These are phyloP conservation scores for Pandemis corylana DNA, from an alignment of 2,888 invertebrate species.

Conservation along the genomic window DNA sequence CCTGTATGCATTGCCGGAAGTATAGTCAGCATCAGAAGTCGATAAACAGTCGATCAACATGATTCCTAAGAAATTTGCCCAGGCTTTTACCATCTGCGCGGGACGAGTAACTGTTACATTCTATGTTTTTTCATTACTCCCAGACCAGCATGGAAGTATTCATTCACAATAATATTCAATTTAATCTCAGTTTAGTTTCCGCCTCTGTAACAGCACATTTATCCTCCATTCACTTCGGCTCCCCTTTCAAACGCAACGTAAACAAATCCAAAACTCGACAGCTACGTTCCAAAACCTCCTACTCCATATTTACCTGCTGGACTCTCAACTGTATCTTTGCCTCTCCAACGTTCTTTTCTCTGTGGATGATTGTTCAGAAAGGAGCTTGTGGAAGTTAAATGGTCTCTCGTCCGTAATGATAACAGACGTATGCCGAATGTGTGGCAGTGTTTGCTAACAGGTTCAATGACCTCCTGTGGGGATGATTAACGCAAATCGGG, in stretches of 20 bases:
- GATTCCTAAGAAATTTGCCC: too few species aligned
- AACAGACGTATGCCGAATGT: constrained; percentile 6
- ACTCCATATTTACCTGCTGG: neutral
- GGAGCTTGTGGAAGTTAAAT: neutral
- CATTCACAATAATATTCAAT: neutral
- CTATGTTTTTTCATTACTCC: too few species aligned
- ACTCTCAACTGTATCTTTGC: neutral
- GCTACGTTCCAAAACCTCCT: neutral
- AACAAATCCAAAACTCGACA: neutral
- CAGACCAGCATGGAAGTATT: neutral
- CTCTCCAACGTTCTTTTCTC: neutral
- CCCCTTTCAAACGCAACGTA: neutral
- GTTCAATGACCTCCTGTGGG: neutral
- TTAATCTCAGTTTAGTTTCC: neutral
- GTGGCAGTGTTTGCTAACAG: constrained; percentile 5
- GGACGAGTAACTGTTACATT: too few species aligned
- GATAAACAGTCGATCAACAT: too few species aligned
- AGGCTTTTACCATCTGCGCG: too few species aligned
- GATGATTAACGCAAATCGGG: neutral
- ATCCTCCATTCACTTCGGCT: neutral
- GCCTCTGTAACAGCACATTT: neutral
- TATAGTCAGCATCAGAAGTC: too few species aligned
- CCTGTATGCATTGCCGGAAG: too few species aligned
- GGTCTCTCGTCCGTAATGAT: neutral
- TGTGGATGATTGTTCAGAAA: neutral